These are phyloP conservation scores for Pyrocoelia pectoralis DNA, from an alignment of 2,888 invertebrate genomes.

Conservation along the genomic window DNA sequence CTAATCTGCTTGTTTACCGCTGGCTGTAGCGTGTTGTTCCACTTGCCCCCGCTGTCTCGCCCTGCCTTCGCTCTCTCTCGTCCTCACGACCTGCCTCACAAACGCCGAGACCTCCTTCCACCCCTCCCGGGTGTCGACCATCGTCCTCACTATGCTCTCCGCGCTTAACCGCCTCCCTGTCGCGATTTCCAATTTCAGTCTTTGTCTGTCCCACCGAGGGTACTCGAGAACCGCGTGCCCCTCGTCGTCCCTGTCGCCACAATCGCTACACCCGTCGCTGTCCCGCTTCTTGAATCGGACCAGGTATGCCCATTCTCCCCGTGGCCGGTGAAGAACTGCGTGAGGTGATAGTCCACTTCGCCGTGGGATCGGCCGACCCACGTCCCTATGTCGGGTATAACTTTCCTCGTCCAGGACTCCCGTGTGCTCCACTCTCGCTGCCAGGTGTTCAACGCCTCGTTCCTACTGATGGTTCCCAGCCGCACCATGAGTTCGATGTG, in stretches of 20 bases:
- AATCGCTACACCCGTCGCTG: background rate
- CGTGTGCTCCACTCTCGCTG: background rate
- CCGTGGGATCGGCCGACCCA: background rate
- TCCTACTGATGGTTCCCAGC: background rate
- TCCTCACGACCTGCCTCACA: too few relatives aligned
- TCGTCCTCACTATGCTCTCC: background rate
- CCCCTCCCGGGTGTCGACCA: background rate
- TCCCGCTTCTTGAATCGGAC: background rate
- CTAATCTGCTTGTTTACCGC: too few relatives aligned
- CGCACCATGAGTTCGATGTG: background rate
- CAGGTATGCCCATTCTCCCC: background rate
- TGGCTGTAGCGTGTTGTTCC: too few relatives aligned
- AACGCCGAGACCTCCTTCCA: too few relatives aligned
- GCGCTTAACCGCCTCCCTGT: background rate
- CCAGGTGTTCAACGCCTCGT: background rate
- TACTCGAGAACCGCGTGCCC: background rate
- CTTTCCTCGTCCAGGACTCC: background rate
- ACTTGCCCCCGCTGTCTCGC: too few relatives aligned
- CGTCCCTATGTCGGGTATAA: background rate
- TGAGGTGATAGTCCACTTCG: background rate
- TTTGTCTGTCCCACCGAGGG: background rate
- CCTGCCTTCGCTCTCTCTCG: too few relatives aligned
- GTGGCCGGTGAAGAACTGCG: constrained; percentile 1
- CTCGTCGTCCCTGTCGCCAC: background rate
- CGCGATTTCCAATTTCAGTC: background rate